A percentile compares a stretch with the other conserved stretches of the same genome.
Conservation (phyloP, 1,140 invertebrate genomes). For the Reticulitermes speratus region DNA sequence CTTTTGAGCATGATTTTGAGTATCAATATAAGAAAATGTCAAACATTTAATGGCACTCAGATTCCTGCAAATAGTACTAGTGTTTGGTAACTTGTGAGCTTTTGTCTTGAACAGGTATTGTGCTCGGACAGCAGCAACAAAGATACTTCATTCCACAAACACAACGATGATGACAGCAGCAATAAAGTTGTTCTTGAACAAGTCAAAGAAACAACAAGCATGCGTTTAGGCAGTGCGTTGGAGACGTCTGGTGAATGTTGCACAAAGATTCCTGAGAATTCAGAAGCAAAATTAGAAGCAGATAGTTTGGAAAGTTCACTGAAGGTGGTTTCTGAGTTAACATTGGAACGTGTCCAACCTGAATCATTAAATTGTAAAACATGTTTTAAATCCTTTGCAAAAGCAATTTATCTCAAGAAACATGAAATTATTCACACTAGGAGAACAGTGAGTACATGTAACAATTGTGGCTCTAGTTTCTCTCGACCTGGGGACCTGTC, state of each 20-base stretch:
- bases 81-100: too few species aligned
- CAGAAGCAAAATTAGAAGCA: not conserved
- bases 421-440: conserved; percentile 9
- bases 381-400: conserved; percentile 13
- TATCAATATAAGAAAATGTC: too few species aligned
- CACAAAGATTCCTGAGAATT: not conserved
- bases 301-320: too few species aligned
- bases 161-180: too few species aligned
- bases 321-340: not conserved
- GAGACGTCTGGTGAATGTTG: not conserved
- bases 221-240: not conserved
- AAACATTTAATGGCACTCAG: too few species aligned
- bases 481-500: not conserved
- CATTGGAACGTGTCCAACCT: not conserved
- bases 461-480: conserved; percentile 28
- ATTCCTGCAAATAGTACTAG: too few species aligned
- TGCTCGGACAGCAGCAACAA: too few species aligned
- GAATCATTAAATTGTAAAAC: not conserved
- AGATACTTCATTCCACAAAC: too few species aligned
- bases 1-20: too few species aligned
- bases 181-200: not conserved
- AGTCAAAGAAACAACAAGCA: not conserved
- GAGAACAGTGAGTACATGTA: not conserved
- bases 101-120: too few species aligned
- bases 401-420: not conserved